Evolutionary conservation across 2,113 vertebrate species (phyloP).

Genomic region (Phalacrocorax aristotelis): DNA sequence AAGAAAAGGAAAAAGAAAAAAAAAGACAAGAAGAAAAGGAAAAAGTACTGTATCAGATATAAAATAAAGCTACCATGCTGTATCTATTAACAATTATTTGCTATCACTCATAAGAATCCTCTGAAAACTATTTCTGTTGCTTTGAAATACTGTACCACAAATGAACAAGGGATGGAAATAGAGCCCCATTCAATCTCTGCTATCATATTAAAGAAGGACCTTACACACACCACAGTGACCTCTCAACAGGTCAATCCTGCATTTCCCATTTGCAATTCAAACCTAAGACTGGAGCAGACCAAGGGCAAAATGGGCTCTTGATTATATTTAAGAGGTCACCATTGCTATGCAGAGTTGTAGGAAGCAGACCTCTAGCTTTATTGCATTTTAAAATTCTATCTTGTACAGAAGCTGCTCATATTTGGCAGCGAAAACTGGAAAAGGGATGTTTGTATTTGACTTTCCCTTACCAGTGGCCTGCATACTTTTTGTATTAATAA

Average conservation of each 20-base stretch:
- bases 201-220: constrained; percentile 77
- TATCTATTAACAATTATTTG: constrained; percentile 75
- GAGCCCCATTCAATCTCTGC: constrained; percentile 71
- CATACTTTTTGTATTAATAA: constrained; percentile 47
- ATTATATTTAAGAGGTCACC: constrained; percentile 79
- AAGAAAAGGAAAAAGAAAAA: background rate
- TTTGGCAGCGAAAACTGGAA: constrained; percentile 66
- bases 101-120: constrained; percentile 69
- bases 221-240: constrained; percentile 74
- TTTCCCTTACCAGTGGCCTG: constrained; percentile 10
- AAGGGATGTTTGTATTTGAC: constrained; percentile 59
- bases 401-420: constrained; percentile 64
- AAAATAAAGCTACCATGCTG: constrained; percentile 65
- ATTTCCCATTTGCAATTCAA: constrained; percentile 83
- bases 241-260: constrained; percentile 73
- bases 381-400: constrained; percentile 74
- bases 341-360: constrained; percentile 77
- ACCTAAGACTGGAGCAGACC: constrained; percentile 73
- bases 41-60: constrained; percentile 25
- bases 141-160: constrained; percentile 78
- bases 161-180: constrained; percentile 75
- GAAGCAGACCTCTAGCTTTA: constrained; percentile 71
- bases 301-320: constrained; percentile 79
- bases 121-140: constrained; percentile 73
- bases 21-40: background rate